These are phyloP conservation scores for Ispidina lecontei DNA, from an alignment of 2,797 vertebrate species.

Conservation along the genomic window DNA sequence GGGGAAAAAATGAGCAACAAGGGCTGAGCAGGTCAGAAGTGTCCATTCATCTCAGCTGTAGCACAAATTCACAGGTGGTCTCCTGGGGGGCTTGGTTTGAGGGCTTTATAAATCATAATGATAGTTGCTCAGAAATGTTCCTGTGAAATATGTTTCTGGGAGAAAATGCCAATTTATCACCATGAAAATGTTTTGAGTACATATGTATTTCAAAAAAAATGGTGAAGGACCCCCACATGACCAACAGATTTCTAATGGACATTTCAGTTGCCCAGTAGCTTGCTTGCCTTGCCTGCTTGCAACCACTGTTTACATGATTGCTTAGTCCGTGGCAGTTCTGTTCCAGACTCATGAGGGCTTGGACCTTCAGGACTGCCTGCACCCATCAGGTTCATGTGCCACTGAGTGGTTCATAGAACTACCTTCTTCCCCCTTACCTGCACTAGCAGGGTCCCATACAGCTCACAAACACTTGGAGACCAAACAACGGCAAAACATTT, in stretches of 20 bases:
- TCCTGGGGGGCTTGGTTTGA: constrained; percentile 1
- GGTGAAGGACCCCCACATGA: neutral
- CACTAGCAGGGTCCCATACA: too few relatives aligned
- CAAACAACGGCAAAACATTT: neutral
- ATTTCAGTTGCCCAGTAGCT: neutral
- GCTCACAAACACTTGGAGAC: neutral
- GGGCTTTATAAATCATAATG: constrained; percentile 37
- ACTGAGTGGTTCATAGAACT: neutral
- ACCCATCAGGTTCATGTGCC: neutral
- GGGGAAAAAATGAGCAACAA: neutral
- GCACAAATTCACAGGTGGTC: neutral
- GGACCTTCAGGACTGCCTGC: neutral
- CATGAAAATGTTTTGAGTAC: neutral
- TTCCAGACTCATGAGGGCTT: neutral
- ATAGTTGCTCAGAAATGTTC: constrained; percentile 11
- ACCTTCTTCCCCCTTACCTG: neutral
- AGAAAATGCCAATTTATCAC: constrained; percentile 43
- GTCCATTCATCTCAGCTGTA: neutral
- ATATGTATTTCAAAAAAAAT: neutral
- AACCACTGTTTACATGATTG: accelerated
- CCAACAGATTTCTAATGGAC: neutral
- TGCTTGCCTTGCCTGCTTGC: neutral
- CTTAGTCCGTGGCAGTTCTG: neutral
- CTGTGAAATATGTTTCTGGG: neutral
- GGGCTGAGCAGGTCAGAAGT: neutral